Evolutionary conservation across 2,113 vertebrate species (phyloP), one percentile per base, ranked within the genome.

Genomic region (Cyanistes caeruleus): DNA sequence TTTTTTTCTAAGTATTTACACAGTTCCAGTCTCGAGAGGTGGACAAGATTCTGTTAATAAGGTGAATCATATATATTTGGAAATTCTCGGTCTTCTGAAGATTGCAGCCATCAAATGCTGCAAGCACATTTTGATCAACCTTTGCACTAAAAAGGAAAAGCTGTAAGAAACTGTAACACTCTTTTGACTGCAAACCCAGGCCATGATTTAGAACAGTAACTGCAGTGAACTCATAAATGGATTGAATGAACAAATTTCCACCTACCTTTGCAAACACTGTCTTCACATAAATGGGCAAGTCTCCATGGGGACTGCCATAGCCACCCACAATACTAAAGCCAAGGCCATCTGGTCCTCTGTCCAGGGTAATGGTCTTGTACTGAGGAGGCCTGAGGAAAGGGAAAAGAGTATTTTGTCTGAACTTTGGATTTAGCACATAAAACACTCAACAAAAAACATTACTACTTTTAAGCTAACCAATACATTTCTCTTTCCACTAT

Each of bases 241-340:
- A 79, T 27, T 59, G 41, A 75, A 22, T 73, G 67, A 89, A 86
- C 78, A 90, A 37, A 93, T 76, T 70, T 88, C 91, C 30, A 81
- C 93, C 89, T 95, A 99, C 99, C 98, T 99, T 99, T 73, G 98
- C 98, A 94, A 99, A 99, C 44, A 99, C 99, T 0, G 99, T 99
- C 97, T 99, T 99, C 27, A 99, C 98, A 84, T 99, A 99, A 96
- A 99, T 99, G 9, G 99, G 99, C 82, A 99, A 93, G 93, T 99
- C 99, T 94, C 99, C 99, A 12, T 99, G 99, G 16, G 99, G 99
- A 93, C 99, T 99, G 90, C 99, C 99, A 22, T 98, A 98, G 13
- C 99, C 99, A 3, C 99, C 99, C 7, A 99, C 99, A 85, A 99
- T 99, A 91, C 99, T 99, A 97, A 99, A 99, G 33, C 99, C 99